Evolutionary conservation across 2,888 invertebrate genomes (phyloP), one percentile per base, ranked within the genome.

Genomic region (Megalurothrips usitatus): DNA sequence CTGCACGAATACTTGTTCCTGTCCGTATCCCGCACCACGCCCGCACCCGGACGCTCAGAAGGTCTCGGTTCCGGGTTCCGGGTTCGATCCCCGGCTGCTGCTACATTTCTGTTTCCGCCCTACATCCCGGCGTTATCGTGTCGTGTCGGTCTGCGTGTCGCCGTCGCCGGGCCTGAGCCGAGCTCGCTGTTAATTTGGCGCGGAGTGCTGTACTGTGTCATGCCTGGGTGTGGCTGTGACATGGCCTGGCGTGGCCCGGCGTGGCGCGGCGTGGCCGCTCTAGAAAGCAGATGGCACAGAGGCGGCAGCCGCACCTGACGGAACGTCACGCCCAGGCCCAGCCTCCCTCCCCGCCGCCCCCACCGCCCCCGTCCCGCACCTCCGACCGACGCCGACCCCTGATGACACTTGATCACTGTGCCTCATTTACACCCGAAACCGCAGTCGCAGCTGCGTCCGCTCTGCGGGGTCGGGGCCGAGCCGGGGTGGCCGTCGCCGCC

Each of bases 241-340:
- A 19, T 63, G 63, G 63, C 63, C 63, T 19, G 6, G 63, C 63
- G 14, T 63, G 63, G 63, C n/a, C 63, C 19, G 2, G 63, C 23
- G 23, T 26, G 23, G 68, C 68, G 8, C 68, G 23, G 68, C 68
- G 68, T 11, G 68, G 11, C 68, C 26, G 68, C 68, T 68, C 68
- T 23, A 68, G 68, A 68, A 68, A 68, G 68, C 68, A 68, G 68
- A 68, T 68, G 68, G 68, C 23, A 23, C 68, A 68, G 68, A n/a
- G 68, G 1, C 68, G 9, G 9, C n/a, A 14, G 19, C 19, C 23
- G 23, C n/a, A 23, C 26, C 68, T n/a, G 68, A 14, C 68, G 26
- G 23, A 23, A 23, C 68, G 23, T 23, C 68, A 68, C 68, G 68
- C 9, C 4, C 11, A 26, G 23, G 11, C n/a, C n/a, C 23, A 23